Percentiles rank a stretch among this genome's conserved stretches.
These are phyloP conservation scores for Serranus cabrilla DNA, from an alignment of 2,797 vertebrate genomes.

Conservation along the genomic window DNA sequence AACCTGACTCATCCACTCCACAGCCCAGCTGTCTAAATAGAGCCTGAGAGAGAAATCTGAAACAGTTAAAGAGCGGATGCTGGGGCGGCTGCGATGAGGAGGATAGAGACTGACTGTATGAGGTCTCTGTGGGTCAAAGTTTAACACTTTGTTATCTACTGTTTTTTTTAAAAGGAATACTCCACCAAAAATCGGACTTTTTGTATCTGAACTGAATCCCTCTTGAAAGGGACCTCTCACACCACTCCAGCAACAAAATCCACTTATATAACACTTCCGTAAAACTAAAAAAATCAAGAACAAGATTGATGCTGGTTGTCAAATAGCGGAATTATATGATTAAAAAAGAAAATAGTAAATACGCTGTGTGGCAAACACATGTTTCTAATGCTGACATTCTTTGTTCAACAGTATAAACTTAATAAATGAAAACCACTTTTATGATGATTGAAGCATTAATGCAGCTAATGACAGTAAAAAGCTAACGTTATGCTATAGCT, in stretches of 20 bases:
- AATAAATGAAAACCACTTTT: too few species aligned
- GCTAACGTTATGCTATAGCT: too few species aligned
- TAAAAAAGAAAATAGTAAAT: too few species aligned
- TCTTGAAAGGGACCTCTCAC: background rate
- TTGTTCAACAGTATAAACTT: too few species aligned
- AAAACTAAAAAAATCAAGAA: too few species aligned
- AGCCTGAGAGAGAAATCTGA: constrained; percentile 34
- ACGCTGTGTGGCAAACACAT: too few species aligned
- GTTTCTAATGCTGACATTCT: too few species aligned
- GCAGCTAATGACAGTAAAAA: too few species aligned
- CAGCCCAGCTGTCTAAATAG: constrained; percentile 58
- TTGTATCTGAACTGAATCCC: background rate
- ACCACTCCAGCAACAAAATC: background rate
- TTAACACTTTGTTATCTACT: background rate
- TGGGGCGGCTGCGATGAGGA: background rate
- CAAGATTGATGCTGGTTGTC: too few species aligned
- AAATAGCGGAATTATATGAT: too few species aligned
- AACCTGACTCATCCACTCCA: constrained; percentile 71
- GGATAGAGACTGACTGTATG: background rate
- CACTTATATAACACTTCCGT: background rate
- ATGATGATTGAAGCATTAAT: too few species aligned
- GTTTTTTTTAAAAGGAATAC: background rate
- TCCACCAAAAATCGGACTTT: background rate
- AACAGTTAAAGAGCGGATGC: constrained; percentile 11
- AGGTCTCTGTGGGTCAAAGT: constrained; percentile 12